Evolutionary conservation across 1,140 invertebrate species (phyloP), one percentile per base, ranked within the genome.

Genomic region (Eupristina koningsbergeri): DNA sequence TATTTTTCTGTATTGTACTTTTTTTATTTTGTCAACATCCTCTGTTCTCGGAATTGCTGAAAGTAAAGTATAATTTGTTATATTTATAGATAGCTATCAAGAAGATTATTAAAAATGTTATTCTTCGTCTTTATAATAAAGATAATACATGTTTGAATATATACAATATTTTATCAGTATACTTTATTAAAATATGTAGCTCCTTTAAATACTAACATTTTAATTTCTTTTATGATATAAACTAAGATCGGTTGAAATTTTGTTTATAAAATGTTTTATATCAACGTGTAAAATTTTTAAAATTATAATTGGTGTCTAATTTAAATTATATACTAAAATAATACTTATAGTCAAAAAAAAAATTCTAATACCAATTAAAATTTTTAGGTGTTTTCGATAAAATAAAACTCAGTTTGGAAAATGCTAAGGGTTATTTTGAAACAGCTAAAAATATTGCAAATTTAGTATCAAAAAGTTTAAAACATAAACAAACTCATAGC

Each of bases 341-440:
- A n/a, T n/a, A n/a, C n/a, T 26, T 58, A 58, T 17, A 5, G 39
- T 36, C 19, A 19, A 39, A 71, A 39, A 22, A 17, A 64, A 36
- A 71, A 71, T 15, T 50, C 22, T 22, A 39, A 41, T 17, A 41
- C 5, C 17, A 71, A 19, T 41, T 73, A 50, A 69, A 34, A 53
- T n/a, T 81, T 74, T 29, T 6, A 81, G 64, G 67, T 13, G 45
- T 78, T 26, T 91, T 95, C 67, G 93, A 94, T 73, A 94, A 94
- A 86, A 93, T 95, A 53, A 94, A 93, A 83, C 91, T 92, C 82
- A 94, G 95, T 61, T 91, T 96, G 78, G 93, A 95, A 87, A 92
- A 94, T 86, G 95, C 95, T 0, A 93, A 93, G 45, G 93, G 94
- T 80, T 92, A 92, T 80, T 64, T 92, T 9, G 88, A 92, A 45